Evolutionary conservation across 2,888 invertebrate species (phyloP), one percentile per base, ranked within the genome.

Genomic region (Pandemis heparana): DNA sequence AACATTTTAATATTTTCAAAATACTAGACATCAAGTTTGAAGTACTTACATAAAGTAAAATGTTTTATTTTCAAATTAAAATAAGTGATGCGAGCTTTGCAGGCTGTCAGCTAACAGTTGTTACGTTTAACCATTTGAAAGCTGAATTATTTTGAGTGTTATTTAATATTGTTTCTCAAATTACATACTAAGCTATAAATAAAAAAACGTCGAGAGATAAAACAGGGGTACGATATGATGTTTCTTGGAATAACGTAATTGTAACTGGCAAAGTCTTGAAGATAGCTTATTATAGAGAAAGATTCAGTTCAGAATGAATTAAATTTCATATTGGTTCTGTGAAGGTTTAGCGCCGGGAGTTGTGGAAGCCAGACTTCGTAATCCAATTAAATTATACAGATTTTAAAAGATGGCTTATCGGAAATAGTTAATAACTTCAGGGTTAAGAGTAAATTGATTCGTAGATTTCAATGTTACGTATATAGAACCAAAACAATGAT

Each of bases 261-360:
- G 16, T 53, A 16, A 18, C 53, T 18, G 6, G 53, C 53, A 61
- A 56, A 62, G 46, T 63, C 39, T 56, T 62, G 7, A 43, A 63
- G n/a, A 38, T 39, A 48, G 73, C 68, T 73, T 68, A 68, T 63
- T 68, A 59, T 48, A 59, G 48, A 63, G 23, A 68, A 59, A 68
- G 72, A 53, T 32, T 32, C 23, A 32, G 12, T 68, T 68, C 63
- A n/a, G 41, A 62, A 62, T 61, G 51, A 66, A 67, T 51, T 71
- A 48, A 59, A 71, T 56, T 72, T 67, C 46, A 64, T 69, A 73
- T 64, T 46, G 63, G 63, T 32, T 64, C 41, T 64, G 46, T 56
- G 46, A 59, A 68, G 46, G 63, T 64, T 41, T 41, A 61, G 63
- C 61, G 64, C 53, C 61, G 65, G 74, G 51, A 59, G 53, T 53